Evolutionary conservation across 2,113 vertebrate species (phyloP).

Genomic region (Cephalopterus ornatus): DNA sequence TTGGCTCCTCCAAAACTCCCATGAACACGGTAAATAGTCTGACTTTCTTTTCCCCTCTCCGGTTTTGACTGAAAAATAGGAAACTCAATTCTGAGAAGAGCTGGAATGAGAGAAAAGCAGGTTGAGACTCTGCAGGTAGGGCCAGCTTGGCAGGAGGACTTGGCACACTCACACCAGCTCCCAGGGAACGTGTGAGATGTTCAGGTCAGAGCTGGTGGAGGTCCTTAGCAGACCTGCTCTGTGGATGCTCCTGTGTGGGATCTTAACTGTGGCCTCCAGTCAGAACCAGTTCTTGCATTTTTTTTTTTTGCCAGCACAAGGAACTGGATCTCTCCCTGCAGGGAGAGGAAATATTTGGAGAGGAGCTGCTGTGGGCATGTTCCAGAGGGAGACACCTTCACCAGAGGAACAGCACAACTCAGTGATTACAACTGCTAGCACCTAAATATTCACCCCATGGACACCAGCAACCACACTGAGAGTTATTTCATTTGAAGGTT

Average conservation of each 20-base stretch:
- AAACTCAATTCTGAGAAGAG: not conserved
- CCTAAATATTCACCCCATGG: not conserved
- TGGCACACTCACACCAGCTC: not conserved
- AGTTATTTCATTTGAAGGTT: not conserved
- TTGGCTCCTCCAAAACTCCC: not conserved
- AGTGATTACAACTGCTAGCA: not conserved
- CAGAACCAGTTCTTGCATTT: not conserved
- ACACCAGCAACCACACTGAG: not conserved
- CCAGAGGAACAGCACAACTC: not conserved
- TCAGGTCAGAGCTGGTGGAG: not conserved
- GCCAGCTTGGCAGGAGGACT: not conserved
- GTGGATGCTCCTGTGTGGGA: not conserved
- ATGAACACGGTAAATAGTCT: not conserved
- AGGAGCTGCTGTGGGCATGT: fast-evolving
- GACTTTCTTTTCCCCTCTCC: not conserved
- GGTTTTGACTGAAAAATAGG: not conserved
- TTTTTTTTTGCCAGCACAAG: not conserved
- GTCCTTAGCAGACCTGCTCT: not conserved
- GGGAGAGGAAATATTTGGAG: not conserved
- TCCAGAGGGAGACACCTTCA: not conserved
- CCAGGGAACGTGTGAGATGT: not conserved
- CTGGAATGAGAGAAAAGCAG: not conserved
- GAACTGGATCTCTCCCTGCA: not conserved
- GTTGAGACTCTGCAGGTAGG: not conserved
- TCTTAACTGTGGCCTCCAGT: not conserved